Base-by-base conservation (phyloP, 2,797 vertebrate genomes). In the Typhlichthys subterraneus region DNA sequence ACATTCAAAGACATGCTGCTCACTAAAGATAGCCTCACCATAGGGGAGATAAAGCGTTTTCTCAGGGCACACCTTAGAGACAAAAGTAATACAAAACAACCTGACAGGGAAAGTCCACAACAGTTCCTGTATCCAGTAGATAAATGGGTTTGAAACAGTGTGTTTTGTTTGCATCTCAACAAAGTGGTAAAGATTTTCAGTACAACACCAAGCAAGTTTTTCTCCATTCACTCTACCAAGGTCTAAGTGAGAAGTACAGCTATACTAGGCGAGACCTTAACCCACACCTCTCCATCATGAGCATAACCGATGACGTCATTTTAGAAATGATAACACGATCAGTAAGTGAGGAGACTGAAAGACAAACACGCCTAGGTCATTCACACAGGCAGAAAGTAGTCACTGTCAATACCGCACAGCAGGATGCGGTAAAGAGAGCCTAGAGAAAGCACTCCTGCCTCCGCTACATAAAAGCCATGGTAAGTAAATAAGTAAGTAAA, bases 21-120 rank as follows among this genome's bases (percentile, higher is more conserved):
- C 2, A 78, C 54, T 2, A 73, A 77, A 31, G 59, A 67, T 11
- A 42, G 14, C 1, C 15, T 76, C 1, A 78, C 59, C 2, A 29
- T 76, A 50, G 58, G 50, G 45, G 72, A 65, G 53, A 13, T 80
- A 0, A 82, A 77, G n/a, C 2, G 8, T 2, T 79, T 83, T 23
- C 19, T 80, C 0, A 23, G 19, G 2, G 19, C 19, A 19, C 19
- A 23, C 19, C 19, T 23, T 23, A 23, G 60, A 2, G 74, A 81
- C 3, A 85, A 85, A 15, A 19, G 19, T 19, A 19, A 19, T 19
- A 19, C 19, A 19, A 19, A 19, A 19, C 19, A 19, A 19, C 19
- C 19, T 19, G 19, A 19, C 19, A 19, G 19, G 19, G 19, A 19
- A 19, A 19, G 19, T 19, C 19, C 19, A 19, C 19, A 19, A 19